These are phyloP conservation scores for Polyodon spathula DNA, from an alignment of 2,113 vertebrate genomes.

Conservation along the genomic window DNA sequence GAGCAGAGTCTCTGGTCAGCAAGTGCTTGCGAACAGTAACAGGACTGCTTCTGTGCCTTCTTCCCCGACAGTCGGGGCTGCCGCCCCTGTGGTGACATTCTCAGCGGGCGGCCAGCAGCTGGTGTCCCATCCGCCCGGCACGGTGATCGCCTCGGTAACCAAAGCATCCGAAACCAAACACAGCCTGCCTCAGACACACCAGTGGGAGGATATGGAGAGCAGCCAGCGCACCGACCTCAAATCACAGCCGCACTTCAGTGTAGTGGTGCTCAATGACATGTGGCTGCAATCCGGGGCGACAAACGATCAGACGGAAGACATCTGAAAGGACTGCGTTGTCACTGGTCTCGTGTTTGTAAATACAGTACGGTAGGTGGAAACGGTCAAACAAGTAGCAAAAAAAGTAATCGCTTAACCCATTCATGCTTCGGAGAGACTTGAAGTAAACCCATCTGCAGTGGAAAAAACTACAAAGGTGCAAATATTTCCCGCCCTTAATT, in stretches of 20 bases:
- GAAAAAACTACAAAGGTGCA: too few relatives aligned
- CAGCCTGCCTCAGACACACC: constrained; percentile 16
- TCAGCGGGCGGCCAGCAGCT: constrained; percentile 57
- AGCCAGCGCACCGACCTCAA: constrained; percentile 5
- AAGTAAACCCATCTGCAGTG: too few relatives aligned
- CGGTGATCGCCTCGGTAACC: constrained; percentile 68
- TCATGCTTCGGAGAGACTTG: too few relatives aligned
- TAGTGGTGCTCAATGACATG: constrained; percentile 55
- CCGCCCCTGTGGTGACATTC: constrained; percentile 56
- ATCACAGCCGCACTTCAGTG: constrained; percentile 43
- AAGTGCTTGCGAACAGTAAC: constrained; percentile 54
- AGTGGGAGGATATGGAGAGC: constrained; percentile 29
- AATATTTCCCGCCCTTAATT: too few relatives aligned
- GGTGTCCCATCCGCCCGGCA: constrained; percentile 53
- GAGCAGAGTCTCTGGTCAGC: constrained; percentile 54
- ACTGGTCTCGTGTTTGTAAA: neutral
- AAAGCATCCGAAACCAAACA: constrained; percentile 65
- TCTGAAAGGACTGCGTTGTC: neutral
- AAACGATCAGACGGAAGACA: constrained; percentile 8
- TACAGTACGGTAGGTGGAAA: constrained; percentile 24
- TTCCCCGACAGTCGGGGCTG: constrained; percentile 42
- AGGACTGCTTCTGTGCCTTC: constrained; percentile 49
- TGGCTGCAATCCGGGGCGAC: constrained; percentile 21
- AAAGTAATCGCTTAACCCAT: too few relatives aligned
- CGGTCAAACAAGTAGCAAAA: too few relatives aligned